Conservation (phyloP, 1,140 invertebrate species). For the Nebria ingens region DNA sequence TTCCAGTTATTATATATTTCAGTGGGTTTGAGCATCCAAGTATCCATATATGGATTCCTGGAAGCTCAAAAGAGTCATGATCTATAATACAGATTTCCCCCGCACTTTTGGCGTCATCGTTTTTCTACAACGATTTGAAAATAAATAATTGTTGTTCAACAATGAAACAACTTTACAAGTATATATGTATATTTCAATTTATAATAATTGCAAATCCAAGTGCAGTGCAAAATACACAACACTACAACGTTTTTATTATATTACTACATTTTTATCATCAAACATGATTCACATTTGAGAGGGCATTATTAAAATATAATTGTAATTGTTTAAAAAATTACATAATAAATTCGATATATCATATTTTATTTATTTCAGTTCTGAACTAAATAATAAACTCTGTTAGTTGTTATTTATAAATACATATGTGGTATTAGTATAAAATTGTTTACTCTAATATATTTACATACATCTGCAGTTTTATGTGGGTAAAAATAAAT, state of each 20-base stretch:
- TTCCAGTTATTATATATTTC: not conserved
- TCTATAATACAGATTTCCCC: no score
- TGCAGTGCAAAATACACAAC: not conserved
- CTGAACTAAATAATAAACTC: not conserved
- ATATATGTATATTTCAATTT: not conserved
- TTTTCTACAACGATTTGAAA: no score
- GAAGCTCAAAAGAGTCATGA: no score
- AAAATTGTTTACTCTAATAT: conserved; percentile 7
- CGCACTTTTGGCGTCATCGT: no score
- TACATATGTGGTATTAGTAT: conserved; percentile 5
- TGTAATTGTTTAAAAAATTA: not conserved
- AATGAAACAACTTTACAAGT: not conserved
- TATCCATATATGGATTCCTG: no score
- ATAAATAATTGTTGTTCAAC: no score
- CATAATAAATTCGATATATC: not conserved
- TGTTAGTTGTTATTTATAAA: conserved; percentile 7
- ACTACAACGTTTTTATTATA: not conserved
- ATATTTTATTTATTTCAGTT: not conserved
- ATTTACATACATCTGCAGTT: not conserved
- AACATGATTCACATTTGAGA: not conserved
- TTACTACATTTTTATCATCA: not conserved
- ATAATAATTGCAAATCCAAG: not conserved
- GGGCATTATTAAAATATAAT: not conserved
- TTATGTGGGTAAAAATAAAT: not conserved
- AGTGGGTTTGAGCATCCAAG: not conserved